Conservation (phyloP, 2,888 invertebrate species). For the Netelia virgata region DNA sequence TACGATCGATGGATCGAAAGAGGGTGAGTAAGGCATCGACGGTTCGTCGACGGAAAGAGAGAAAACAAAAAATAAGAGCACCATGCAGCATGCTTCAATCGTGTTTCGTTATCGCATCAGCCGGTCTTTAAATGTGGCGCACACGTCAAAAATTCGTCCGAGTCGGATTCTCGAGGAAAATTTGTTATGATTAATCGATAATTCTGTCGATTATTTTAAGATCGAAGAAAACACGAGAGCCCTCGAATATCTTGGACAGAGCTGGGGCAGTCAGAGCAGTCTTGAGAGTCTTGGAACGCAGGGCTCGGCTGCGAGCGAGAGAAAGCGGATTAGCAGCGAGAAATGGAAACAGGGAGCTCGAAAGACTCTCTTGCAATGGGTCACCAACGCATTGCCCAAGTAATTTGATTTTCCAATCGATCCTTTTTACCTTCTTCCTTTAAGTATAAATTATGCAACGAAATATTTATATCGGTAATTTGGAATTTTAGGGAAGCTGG, state of each 20-base stretch:
- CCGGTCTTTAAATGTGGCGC: slow-evolving; percentile 14
- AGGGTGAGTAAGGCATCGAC: slow-evolving; percentile 80
- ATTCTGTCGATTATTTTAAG: slow-evolving; percentile 85
- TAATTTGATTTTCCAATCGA: slow-evolving; percentile 83
- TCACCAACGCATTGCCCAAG: slow-evolving; percentile 95
- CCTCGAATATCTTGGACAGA: slow-evolving; percentile 93
- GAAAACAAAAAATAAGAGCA: slow-evolving; percentile 22
- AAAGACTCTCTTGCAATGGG: slow-evolving; percentile 97
- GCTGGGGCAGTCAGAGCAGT: slow-evolving; percentile 93
- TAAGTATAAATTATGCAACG: not conserved
- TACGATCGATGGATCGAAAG: slow-evolving; percentile 84
- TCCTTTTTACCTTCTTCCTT: not conserved
- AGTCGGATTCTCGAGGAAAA: not conserved
- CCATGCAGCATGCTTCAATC: slow-evolving; percentile 49
- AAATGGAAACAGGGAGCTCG: slow-evolving; percentile 96
- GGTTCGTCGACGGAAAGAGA: slow-evolving; percentile 45
- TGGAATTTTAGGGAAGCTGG: slow-evolving; percentile 90
- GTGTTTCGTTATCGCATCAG: slow-evolving; percentile 30
- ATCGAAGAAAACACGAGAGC: slow-evolving; percentile 98
- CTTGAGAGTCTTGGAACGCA: slow-evolving; percentile 92
- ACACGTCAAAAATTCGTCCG: slow-evolving; percentile 32
- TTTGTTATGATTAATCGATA: slow-evolving; percentile 13
- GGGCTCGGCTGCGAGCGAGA: slow-evolving; percentile 86
- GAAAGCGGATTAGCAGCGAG: slow-evolving; percentile 87
- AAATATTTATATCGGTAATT: not conserved